Conservation (phyloP, 2,888 invertebrate species). For the Clusia tigrina region DNA sequence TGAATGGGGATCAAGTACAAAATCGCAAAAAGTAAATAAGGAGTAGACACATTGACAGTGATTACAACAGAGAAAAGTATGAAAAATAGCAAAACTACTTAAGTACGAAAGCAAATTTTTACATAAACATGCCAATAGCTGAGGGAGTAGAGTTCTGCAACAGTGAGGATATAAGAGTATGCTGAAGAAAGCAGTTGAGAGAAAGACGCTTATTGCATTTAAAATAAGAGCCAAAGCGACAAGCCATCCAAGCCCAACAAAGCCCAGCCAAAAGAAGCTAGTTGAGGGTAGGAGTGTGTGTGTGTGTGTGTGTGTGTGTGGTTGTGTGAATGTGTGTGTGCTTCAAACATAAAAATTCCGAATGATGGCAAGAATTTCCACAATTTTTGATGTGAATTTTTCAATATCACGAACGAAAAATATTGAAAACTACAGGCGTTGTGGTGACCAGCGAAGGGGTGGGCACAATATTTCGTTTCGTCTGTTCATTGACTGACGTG, state of each 20-base stretch:
- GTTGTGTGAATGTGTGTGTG: too few relatives aligned
- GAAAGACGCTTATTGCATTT: background rate
- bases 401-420: conserved; percentile 39
- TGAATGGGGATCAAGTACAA: conserved; percentile 50
- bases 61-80: conserved; percentile 56
- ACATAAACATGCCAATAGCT: conserved; percentile 57
- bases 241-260: too few relatives aligned
- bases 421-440: background rate
- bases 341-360: conserved; percentile 16
- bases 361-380: conserved; percentile 36
- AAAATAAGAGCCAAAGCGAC: background rate
- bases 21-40: conserved; percentile 49
- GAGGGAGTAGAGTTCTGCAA: conserved; percentile 43
- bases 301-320: too few relatives aligned
- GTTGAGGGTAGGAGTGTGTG: too few relatives aligned
- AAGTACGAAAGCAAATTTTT: conserved; percentile 54
- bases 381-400: conserved; percentile 48
- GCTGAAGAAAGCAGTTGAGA: background rate
- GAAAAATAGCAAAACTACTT: conserved; percentile 57
- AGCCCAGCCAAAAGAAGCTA: too few relatives aligned
- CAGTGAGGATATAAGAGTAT: conserved; percentile 31
- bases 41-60: conserved; percentile 48
- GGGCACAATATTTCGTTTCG: background rate
- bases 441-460: conserved; percentile 20
- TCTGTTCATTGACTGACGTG: too few relatives aligned